phyloP scores from a whole-genome alignment of 2,113 vertebrate genomes.

The Phylloscopus trochiloides region DNA sequence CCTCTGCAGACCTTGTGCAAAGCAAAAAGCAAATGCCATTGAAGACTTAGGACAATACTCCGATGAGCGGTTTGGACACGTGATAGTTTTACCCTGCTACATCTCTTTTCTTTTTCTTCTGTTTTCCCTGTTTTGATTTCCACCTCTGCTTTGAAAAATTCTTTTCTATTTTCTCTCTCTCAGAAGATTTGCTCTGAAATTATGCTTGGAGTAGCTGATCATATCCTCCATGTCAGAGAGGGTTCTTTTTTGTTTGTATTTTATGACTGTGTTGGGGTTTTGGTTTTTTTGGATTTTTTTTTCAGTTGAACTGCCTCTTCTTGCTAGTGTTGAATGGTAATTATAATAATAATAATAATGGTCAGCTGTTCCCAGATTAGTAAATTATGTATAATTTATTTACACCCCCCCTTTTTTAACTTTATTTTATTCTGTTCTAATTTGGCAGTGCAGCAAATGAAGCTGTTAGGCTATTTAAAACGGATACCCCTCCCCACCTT shows the following conservation, averaged over 20 bases:
- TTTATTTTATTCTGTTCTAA: slow-evolving; percentile 84
- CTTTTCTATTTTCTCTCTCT: slow-evolving; percentile 72
- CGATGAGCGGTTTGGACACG: background rate
- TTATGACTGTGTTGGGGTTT: slow-evolving; percentile 83
- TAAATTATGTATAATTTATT: slow-evolving; percentile 99
- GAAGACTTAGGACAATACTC: slow-evolving; percentile 19
- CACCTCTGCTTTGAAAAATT: background rate
- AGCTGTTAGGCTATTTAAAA: slow-evolving; percentile 88
- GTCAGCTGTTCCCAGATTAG: slow-evolving; percentile 94
- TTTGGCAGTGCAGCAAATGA: slow-evolving; percentile 86
- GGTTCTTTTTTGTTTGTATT: slow-evolving; percentile 83
- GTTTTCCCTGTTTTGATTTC: slow-evolving; percentile 12
- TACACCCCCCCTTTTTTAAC: slow-evolving; percentile 74
- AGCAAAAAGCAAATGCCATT: slow-evolving; percentile 22
- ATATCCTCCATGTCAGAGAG: slow-evolving; percentile 83
- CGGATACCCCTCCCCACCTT: slow-evolving; percentile 60
- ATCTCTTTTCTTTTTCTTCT: background rate
- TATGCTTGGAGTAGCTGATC: slow-evolving; percentile 80
- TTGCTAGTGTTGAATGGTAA: slow-evolving; percentile 88
- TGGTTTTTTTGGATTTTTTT: background rate
- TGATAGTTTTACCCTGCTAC: slow-evolving; percentile 6
- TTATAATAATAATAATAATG: slow-evolving; percentile 93
- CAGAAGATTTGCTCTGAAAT: slow-evolving; percentile 81
- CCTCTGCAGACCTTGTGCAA: slow-evolving; percentile 17
- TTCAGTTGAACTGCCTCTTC: slow-evolving; percentile 92